Conservation (phyloP, 2,113 vertebrate genomes). For the Taxidea taxus region DNA sequence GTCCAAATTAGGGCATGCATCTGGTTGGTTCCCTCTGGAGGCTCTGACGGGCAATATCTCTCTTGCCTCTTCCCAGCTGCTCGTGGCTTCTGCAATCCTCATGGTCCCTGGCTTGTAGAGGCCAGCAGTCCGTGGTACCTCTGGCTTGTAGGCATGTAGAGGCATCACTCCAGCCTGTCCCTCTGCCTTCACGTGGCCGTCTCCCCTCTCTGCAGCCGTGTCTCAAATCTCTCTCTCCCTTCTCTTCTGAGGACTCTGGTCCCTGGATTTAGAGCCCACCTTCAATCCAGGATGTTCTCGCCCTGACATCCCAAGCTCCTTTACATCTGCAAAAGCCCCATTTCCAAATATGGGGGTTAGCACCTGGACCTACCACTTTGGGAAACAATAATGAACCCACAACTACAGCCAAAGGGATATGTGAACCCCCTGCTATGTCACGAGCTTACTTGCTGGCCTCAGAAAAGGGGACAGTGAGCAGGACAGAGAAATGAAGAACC, state of each 20-base stretch:
- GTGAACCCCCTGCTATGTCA: rapidly evolving
- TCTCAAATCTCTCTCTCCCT: background rate
- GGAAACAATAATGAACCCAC: no score
- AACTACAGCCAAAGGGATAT: background rate
- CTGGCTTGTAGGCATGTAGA: rapidly evolving
- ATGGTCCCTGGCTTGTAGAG: rapidly evolving
- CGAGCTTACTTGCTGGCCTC: background rate
- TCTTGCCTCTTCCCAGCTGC: background rate
- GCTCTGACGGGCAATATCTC: rapidly evolving
- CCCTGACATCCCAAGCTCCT: no score
- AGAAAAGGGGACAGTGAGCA: background rate
- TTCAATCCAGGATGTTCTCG: background rate
- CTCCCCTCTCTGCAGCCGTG: background rate
- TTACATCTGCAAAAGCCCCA: background rate
- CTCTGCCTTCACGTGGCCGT: rapidly evolving
- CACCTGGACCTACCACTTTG: background rate
- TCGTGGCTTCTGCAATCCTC: rapidly evolving
- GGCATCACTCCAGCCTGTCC: rapidly evolving
- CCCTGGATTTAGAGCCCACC: background rate
- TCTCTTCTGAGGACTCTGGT: background rate
- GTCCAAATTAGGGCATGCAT: rapidly evolving
- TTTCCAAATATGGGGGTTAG: background rate
- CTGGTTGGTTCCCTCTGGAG: no score
- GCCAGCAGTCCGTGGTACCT: rapidly evolving
- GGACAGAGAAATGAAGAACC: background rate